Evolutionary conservation across 2,113 vertebrate species (phyloP), one percentile per base, ranked within the genome.

Genomic region (Etia nguti): DNA sequence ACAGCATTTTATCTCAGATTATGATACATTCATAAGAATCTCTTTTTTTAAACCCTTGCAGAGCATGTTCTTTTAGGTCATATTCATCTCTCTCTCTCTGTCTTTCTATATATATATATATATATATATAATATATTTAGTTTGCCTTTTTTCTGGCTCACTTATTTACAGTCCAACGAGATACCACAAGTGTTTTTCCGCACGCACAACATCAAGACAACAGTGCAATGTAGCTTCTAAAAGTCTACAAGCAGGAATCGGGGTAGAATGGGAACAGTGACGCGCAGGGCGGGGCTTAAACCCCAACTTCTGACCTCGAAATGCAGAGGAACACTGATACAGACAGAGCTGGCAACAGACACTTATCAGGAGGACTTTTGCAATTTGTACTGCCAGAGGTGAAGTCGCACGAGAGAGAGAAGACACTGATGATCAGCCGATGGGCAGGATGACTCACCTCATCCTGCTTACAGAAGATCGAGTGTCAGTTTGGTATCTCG

Each of bases 1-100:
- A 95, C 93, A 96, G 87, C 92, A 89, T 92, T 88, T 95, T 85
- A 90, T 82, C 83, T 94, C 83, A 86, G 86, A 43, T 84, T 93
- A 88, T 91, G 87, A 92, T 94, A 96, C 93, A 96, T 95, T 95
- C 94, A 91, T 88, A 91, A 88, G 87, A 92, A 91, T 83, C 52
- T 77, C 80, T 81, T 87, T 50, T 88, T 91, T 43, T 41, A 22
- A 22, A 79, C 88, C 89, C 60, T 86, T 89, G 93, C 89, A 95
- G 75, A 90, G 83, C 34, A 3, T 50, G 85, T 70, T 92, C 6
- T 84, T 91, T 86, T 89, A 80, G 20, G 55, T 91, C 84, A 82
- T 79, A 79, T 91, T 79, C 85, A 75, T 50, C 24, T 24, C 15
- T 65, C 10, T 65, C 31, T 1, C 0, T 62, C 9, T 62, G 5